phyloP scores from a whole-genome alignment of 2,888 invertebrate genomes.

The Chrysina gloriosa region DNA sequence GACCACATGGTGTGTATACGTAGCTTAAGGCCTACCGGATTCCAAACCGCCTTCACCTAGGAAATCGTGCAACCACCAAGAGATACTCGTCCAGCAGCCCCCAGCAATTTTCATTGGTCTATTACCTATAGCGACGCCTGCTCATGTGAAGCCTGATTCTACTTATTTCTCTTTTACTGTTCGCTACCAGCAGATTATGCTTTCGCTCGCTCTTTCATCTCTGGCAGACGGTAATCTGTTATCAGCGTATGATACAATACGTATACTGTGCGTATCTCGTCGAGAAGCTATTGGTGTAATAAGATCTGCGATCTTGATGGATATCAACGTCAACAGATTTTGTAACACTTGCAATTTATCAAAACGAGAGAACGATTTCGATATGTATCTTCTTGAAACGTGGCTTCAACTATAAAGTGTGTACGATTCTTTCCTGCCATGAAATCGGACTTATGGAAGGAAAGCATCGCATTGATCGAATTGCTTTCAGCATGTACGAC shows the following conservation, averaged over 20 bases:
- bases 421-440: not conserved
- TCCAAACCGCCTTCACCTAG: conserved; percentile 49
- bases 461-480: not conserved
- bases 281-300: conserved; percentile 21
- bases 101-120: conserved; percentile 13
- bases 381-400: conserved; percentile 5
- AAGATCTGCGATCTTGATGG: conserved; percentile 23
- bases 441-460: not conserved
- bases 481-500: not conserved
- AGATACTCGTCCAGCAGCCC: conserved; percentile 13
- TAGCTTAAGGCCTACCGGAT: conserved; percentile 51
- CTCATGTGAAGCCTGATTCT: not conserved
- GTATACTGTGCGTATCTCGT: conserved; percentile 2
- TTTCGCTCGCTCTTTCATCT: conserved; percentile 14
- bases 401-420: conserved; percentile 2
- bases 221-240: conserved; percentile 5
- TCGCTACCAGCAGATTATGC: conserved; percentile 6
- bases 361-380: conserved; percentile 29
- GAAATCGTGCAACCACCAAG: conserved; percentile 45
- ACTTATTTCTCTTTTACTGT: not conserved
- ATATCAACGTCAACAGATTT: conserved; percentile 26
- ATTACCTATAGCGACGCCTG: conserved; percentile 20
- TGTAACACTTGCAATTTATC: conserved; percentile 37
- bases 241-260: conserved; percentile 22
- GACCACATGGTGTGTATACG: conserved; percentile 41